phyloP scores from a whole-genome alignment of 1,140 invertebrate genomes.

The Pseudomyrmex gracilis region DNA sequence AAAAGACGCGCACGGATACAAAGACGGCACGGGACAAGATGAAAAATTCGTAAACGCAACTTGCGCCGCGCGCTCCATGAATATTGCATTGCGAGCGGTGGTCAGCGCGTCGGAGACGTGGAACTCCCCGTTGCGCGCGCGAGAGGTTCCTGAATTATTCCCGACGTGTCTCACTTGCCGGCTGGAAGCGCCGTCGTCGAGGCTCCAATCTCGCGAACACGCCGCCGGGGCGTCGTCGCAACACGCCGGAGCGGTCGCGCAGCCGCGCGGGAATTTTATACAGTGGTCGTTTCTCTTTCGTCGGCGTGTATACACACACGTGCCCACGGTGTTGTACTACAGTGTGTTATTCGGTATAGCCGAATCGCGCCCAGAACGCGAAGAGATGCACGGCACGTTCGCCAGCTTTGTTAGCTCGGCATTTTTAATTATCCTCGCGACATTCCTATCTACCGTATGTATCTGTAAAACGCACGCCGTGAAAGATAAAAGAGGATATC shows the following conservation, averaged over 20 bases:
- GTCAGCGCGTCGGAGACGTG: slow-evolving; percentile 49
- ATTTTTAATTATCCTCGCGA: slow-evolving; percentile 68
- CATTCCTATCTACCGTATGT: slow-evolving; percentile 36
- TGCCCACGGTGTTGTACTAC: neutral
- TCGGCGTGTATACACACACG: slow-evolving; percentile 6
- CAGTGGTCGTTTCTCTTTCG: slow-evolving; percentile 26
- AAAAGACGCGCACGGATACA: slow-evolving; percentile 10
- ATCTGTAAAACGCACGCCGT: slow-evolving; percentile 4
- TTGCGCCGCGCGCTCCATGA: slow-evolving; percentile 57
- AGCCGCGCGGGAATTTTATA: slow-evolving; percentile 48
- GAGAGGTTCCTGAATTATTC: slow-evolving; percentile 68
- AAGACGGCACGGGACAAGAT: slow-evolving; percentile 9
- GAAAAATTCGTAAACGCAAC: slow-evolving; percentile 70
- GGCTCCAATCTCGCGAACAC: slow-evolving; percentile 59
- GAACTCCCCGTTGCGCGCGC: slow-evolving; percentile 18
- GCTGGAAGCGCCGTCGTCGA: slow-evolving; percentile 46
- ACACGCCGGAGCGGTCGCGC: slow-evolving; percentile 48
- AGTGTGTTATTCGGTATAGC: slow-evolving; percentile 55
- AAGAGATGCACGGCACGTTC: slow-evolving; percentile 57
- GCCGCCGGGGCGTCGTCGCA: slow-evolving; percentile 32
- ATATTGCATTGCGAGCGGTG: slow-evolving; percentile 66
- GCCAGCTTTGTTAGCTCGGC: slow-evolving; percentile 66
- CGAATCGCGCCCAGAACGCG: slow-evolving; percentile 48
- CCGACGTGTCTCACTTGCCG: slow-evolving; percentile 55
- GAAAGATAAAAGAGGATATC: slow-evolving; percentile 48